Percentiles rank a stretch among this genome's conserved stretches.
phyloP scores from a whole-genome alignment of 2,797 vertebrate genomes.

The Tarsius wallacei region DNA sequence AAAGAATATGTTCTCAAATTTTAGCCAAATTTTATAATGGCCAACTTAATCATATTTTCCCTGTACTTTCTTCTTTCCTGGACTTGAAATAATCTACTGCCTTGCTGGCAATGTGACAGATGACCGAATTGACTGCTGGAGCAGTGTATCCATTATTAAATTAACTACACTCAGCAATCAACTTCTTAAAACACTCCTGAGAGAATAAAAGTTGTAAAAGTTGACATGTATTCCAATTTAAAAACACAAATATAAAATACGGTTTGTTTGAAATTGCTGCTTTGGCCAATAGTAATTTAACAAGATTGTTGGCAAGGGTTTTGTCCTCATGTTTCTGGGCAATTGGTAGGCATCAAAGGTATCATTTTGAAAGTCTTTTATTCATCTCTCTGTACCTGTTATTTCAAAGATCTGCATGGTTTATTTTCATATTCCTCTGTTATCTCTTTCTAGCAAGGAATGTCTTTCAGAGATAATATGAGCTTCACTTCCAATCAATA shows the following conservation, averaged over 20 bases:
- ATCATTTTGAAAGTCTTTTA: slow-evolving; percentile 13
- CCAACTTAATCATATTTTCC: slow-evolving; percentile 69
- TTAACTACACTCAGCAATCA: slow-evolving; percentile 13
- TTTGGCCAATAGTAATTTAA: neutral
- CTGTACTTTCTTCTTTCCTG: slow-evolving; percentile 59
- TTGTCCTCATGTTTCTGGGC: neutral
- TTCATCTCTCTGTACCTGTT: neutral
- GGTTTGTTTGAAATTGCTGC: neutral
- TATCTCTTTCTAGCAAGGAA: slow-evolving; percentile 1
- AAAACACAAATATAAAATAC: neutral
- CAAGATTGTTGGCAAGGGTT: neutral
- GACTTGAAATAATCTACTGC: neutral
- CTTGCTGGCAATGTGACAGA: neutral
- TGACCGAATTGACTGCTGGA: neutral
- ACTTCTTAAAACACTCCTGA: slow-evolving; percentile 11
- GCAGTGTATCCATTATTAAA: neutral
- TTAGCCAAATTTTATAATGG: slow-evolving; percentile 58
- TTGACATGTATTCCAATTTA: neutral
- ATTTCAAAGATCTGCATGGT: neutral
- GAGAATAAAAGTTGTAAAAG: slow-evolving; percentile 33
- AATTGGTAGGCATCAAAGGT: slow-evolving; percentile 10
- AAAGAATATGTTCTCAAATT: neutral
- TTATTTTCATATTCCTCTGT: neutral
- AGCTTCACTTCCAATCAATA: neutral
- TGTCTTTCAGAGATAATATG: slow-evolving; percentile 31